Evolutionary conservation across 1,140 invertebrate species (phyloP), one percentile per base, ranked within the genome.

Genomic region (Eurosta solidaginis): DNA sequence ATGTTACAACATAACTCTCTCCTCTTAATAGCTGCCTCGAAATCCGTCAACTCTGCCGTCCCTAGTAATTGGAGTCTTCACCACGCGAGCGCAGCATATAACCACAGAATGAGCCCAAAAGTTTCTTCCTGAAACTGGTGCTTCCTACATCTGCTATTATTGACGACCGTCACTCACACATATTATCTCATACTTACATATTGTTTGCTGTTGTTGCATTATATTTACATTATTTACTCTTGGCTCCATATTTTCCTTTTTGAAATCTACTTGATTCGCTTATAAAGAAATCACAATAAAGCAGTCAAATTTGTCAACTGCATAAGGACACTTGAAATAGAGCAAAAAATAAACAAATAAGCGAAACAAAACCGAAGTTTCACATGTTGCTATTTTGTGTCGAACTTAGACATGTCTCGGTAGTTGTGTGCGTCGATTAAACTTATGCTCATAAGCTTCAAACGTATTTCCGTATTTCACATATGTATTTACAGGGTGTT

Each of bases 261-360:
- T 63, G 36, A 63, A 63, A 63, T 36, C 14, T 33, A 36, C 54
- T 63, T 36, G 54, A 63, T 14, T 63, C 54, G 54, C 54, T 36
- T 63, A 36, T 63, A 63, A 63, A 36, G 54, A 63, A 63, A 63
- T 33, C n/a, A 63, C 54, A 63, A 63, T 63, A 63, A 63, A 63
- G 54, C 54, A 63, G 54, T 36, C 17, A 63, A 36, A 29, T 63
- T 63, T 36, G 54, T 63, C 54, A 63, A 29, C 54, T 33, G 12
- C 54, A 33, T 63, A 36, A 63, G 54, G 29, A 36, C 54, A 36
- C 54, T 63, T 36, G 6, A 63, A 36, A 63, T 10, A 17, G 17
- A 17, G 12, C 29, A 63, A 36, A n/a, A n/a, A n/a, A n/a, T n/a
- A n/a, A n/a, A n/a, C n/a, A n/a, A 12, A 36, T 22, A 63, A 63